Conservation (phyloP, 2,888 invertebrate species). For the Tipula helvola region DNA sequence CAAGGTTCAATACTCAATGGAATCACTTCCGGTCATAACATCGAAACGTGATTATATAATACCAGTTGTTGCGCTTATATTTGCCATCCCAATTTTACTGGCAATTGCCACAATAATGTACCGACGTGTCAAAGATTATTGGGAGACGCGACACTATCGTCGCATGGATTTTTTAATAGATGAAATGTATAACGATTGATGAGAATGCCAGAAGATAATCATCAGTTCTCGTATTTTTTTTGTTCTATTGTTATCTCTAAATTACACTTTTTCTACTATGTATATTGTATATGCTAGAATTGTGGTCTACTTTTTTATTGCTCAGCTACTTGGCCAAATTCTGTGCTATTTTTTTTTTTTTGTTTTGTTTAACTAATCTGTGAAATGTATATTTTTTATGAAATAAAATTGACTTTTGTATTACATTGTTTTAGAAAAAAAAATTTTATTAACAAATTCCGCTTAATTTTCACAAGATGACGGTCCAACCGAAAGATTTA, state of each 20-base stretch:
- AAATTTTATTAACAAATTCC: background rate
- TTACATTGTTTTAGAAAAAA: background rate
- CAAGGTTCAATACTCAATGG: slow-evolving; percentile 26
- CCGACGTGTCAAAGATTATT: slow-evolving; percentile 64
- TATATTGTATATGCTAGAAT: background rate
- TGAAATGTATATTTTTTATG: background rate
- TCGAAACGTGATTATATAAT: slow-evolving; percentile 52
- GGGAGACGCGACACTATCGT: slow-evolving; percentile 74
- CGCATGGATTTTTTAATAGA: slow-evolving; percentile 81
- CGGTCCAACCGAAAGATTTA: background rate
- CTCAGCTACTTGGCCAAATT: background rate
- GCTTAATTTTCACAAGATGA: background rate
- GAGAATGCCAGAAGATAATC: background rate
- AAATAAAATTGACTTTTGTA: background rate
- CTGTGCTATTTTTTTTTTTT: background rate
- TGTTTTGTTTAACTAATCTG: background rate
- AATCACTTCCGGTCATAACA: slow-evolving; percentile 14
- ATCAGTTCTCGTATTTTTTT: background rate
- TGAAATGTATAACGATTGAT: slow-evolving; percentile 76
- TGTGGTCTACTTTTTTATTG: background rate
- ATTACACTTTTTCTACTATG: background rate
- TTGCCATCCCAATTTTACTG: slow-evolving; percentile 53
- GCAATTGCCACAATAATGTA: slow-evolving; percentile 54
- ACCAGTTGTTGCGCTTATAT: slow-evolving; percentile 59
- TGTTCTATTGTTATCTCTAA: background rate